phyloP scores from a whole-genome alignment of 2,113 vertebrate genomes.

The Aplodontia rufa region DNA sequence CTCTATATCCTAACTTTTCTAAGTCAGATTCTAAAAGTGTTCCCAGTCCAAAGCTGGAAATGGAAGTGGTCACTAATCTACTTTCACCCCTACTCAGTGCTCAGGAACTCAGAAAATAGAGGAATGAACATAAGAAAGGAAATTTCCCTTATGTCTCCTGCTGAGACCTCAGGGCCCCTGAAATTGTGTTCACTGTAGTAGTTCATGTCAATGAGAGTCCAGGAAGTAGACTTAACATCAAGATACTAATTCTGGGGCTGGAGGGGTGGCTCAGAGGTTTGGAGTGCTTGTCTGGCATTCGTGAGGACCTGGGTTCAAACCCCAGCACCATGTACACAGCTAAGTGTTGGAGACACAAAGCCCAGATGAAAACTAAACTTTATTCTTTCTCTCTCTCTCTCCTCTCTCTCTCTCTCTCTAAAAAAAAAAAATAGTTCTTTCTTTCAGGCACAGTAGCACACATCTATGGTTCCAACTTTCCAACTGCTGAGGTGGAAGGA shows the following conservation, averaged over 20 bases:
- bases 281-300: too few species aligned
- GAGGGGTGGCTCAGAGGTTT: too few species aligned
- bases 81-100: not conserved
- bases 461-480: not conserved
- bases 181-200: not conserved
- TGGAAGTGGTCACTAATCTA: not conserved
- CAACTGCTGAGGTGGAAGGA: not conserved
- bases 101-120: not conserved
- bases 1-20: not conserved
- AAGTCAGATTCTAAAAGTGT: not conserved
- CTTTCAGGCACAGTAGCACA: too few species aligned
- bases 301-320: too few species aligned
- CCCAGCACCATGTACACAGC: too few species aligned
- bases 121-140: not conserved
- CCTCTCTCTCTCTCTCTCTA: too few species aligned
- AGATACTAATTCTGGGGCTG: not conserved
- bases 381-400: too few species aligned
- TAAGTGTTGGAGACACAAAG: too few species aligned
- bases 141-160: constrained; percentile 3
- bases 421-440: too few species aligned
- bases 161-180: not conserved
- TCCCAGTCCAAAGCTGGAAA: not conserved
- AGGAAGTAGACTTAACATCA: not conserved
- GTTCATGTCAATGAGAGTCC: not conserved
- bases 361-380: too few species aligned